These are phyloP conservation scores for Otis tarda DNA, from an alignment of 2,113 vertebrate genomes.

Conservation along the genomic window DNA sequence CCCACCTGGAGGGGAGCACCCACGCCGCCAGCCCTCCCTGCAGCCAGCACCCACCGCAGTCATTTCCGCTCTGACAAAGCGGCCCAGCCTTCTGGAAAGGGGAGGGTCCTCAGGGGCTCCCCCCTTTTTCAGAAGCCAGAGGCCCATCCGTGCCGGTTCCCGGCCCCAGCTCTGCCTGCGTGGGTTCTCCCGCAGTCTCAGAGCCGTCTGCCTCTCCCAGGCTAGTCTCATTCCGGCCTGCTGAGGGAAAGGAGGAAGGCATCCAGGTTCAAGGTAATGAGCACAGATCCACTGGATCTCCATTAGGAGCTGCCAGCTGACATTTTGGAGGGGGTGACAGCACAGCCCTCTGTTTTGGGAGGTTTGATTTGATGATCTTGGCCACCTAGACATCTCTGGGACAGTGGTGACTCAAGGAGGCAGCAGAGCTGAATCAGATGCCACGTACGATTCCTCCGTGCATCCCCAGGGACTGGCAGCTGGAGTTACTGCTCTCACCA, in stretches of 20 bases:
- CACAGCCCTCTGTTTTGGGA: not conserved
- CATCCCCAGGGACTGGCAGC: constrained; percentile 20
- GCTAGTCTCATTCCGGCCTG: not conserved
- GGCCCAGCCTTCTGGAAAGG: not conserved
- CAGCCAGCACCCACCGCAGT: accelerated
- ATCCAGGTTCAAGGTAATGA: not conserved
- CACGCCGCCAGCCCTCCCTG: too few species aligned
- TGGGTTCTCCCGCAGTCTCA: not conserved
- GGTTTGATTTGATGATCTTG: not conserved
- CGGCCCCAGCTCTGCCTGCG: not conserved
- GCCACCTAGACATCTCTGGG: not conserved
- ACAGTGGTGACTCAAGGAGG: not conserved
- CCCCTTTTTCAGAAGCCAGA: too few species aligned
- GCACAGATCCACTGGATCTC: not conserved
- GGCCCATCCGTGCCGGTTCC: accelerated
- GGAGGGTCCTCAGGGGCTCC: not conserved
- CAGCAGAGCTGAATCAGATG: constrained; percentile 37
- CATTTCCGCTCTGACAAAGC: not conserved
- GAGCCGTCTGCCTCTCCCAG: not conserved
- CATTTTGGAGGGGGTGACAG: not conserved
- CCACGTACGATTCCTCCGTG: constrained; percentile 16
- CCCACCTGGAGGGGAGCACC: not conserved
- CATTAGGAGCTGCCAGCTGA: not conserved
- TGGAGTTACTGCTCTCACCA: constrained; percentile 1
- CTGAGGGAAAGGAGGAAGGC: not conserved